phyloP scores from a whole-genome alignment of 2,797 vertebrate genomes.

The Natrix natrix region DNA sequence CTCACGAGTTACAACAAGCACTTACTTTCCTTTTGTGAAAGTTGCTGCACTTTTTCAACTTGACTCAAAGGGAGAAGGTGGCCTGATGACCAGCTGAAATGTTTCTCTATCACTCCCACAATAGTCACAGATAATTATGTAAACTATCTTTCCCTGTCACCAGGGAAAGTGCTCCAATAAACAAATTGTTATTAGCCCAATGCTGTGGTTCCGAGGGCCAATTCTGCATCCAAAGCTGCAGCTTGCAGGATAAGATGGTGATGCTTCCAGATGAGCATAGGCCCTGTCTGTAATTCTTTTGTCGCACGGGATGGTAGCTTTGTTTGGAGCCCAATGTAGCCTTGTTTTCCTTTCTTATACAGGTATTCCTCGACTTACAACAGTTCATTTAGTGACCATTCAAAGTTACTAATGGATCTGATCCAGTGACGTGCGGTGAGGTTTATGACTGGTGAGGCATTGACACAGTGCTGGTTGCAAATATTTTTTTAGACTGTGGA shows the following conservation, averaged over 20 bases:
- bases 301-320: not conserved
- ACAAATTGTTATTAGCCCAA: not conserved
- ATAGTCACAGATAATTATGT: not conserved
- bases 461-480: too few relatives aligned
- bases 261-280: not conserved
- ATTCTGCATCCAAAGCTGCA: not conserved
- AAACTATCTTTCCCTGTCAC: not conserved
- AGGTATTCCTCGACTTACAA: not conserved
- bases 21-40: slow-evolving; percentile 8
- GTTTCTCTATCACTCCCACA: not conserved
- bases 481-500: too few relatives aligned
- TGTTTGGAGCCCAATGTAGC: not conserved
- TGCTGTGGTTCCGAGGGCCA: not conserved
- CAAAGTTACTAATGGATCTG: not conserved
- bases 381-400: not conserved
- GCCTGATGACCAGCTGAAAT: not conserved
- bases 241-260: not conserved
- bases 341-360: not conserved
- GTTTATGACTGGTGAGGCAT: too few relatives aligned
- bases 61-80: slow-evolving; percentile 9
- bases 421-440: too few relatives aligned
- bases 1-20: slow-evolving; percentile 3
- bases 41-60: slow-evolving; percentile 19
- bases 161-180: not conserved
- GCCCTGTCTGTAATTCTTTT: not conserved